These are phyloP conservation scores for Meiosimyza platycephala DNA, from an alignment of 2,888 invertebrate species.

Conservation along the genomic window DNA sequence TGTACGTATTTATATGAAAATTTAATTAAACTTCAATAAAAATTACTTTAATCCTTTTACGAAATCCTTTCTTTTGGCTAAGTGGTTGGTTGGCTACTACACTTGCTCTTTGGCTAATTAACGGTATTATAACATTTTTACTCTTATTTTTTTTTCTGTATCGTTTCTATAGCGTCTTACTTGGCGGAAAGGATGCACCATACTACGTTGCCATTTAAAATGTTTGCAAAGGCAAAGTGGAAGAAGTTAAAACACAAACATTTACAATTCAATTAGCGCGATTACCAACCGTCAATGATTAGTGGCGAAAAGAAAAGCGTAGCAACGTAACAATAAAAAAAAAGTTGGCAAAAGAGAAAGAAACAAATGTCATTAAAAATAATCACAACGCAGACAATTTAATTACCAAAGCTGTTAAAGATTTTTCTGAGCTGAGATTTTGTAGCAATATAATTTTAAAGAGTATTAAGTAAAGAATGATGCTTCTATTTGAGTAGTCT, in stretches of 20 bases:
- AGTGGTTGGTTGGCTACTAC: no score
- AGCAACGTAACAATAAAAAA: no score
- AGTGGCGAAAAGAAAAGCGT: constrained; percentile 16
- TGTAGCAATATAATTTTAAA: not conserved
- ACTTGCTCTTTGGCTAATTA: no score
- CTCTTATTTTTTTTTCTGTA: not conserved
- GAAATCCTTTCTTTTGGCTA: no score
- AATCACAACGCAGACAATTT: constrained; percentile 12
- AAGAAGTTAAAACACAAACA: constrained; percentile 23
- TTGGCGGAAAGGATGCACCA: not conserved
- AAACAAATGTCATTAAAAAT: not conserved
- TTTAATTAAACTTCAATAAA: no score
- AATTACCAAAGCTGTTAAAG: constrained; percentile 16
- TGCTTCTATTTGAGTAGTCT: not conserved
- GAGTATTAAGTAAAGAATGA: not conserved
- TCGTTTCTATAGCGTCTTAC: not conserved
- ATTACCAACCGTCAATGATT: constrained; percentile 26
- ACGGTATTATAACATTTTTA: no score
- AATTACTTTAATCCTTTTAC: no score
- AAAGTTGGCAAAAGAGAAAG: not conserved
- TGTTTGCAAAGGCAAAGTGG: not conserved
- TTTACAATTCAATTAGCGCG: constrained; percentile 35
- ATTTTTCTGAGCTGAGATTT: not conserved
- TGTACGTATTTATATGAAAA: no score
- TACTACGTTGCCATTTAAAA: not conserved